Base-by-base conservation (phyloP, 2,797 vertebrate genomes). In the Pampus argenteus region DNA sequence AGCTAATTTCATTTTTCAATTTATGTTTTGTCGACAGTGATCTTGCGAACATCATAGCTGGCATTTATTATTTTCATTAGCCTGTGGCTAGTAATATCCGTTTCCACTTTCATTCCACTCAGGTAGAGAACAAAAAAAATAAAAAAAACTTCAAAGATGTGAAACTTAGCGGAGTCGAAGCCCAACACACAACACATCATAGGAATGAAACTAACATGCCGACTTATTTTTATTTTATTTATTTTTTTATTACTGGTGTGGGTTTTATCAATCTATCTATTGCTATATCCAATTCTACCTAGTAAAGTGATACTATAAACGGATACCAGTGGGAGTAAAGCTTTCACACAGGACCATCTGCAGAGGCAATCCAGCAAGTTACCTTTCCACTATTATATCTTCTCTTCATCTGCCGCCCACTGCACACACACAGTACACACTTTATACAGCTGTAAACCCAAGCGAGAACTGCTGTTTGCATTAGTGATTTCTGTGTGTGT, bases 261-360 rank as follows among this genome's bases (percentile, higher is more conserved):
- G 82, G 75, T 82, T 86, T 87, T 61, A 84, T 64, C 84, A 70
- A 86, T 90, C 80, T 83, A 87, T 90, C 86, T 90, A 86, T 86
- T 86, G 82, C 88, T 86, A 79, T 82, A 86, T 83, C 70, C 73
- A 86, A 79, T 80, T 79, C 77, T 49, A 78, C 77, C 59, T 58
- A 71, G 70, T 83, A 79, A 88, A 87, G 88, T 82, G 87, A 82
- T 86, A 74, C 86, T 90, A 89, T 86, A 85, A 92, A 89, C 64
- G 86, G 83, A 87, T 34, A 71, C 70, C 74, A 56, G 88, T 90
- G 84, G 86, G 88, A 90, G 88, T 80, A 50, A 79, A 74, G 70
- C 73, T 51, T 73, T 86, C 71, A 65, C 74, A 77, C 63, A 61
- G 78, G 69, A 71, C 77, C 66, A 83, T 89, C 82, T 84, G 84